A percentile compares a stretch with the other conserved stretches of the same genome.
These are phyloP conservation scores for Smithornis capensis DNA, from an alignment of 2,113 vertebrate genomes.

Conservation along the genomic window DNA sequence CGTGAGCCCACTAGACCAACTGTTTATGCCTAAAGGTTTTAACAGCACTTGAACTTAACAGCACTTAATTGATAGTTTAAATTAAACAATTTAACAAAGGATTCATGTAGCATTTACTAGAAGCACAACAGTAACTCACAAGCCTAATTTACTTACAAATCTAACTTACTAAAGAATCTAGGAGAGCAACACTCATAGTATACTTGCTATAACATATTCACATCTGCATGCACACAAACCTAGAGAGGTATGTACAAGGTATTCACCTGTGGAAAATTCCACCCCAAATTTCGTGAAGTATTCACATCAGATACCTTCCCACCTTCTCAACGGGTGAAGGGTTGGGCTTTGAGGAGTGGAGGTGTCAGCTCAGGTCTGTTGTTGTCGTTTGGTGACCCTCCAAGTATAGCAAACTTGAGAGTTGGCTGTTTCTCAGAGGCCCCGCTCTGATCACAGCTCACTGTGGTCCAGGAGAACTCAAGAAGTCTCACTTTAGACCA, in stretches of 20 bases:
- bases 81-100: background rate
- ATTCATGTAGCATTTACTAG: background rate
- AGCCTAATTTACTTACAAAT: background rate
- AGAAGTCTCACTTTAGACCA: background rate
- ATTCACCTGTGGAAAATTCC: background rate
- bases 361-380: background rate
- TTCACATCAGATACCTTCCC: background rate
- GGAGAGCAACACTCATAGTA: background rate
- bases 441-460: background rate
- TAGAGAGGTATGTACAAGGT: background rate
- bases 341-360: fast-evolving
- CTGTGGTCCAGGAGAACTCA: background rate
- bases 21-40: background rate
- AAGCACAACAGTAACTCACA: background rate
- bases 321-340: background rate
- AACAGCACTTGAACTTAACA: background rate
- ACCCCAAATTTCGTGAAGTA: background rate
- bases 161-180: background rate
- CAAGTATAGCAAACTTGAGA: background rate
- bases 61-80: background rate
- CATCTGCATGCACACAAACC: background rate
- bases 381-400: fast-evolving
- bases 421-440: background rate
- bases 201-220: background rate
- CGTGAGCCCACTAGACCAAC: background rate